These are phyloP conservation scores for Lasioglossum vierecki DNA, from an alignment of 2,888 invertebrate species.

Conservation along the genomic window DNA sequence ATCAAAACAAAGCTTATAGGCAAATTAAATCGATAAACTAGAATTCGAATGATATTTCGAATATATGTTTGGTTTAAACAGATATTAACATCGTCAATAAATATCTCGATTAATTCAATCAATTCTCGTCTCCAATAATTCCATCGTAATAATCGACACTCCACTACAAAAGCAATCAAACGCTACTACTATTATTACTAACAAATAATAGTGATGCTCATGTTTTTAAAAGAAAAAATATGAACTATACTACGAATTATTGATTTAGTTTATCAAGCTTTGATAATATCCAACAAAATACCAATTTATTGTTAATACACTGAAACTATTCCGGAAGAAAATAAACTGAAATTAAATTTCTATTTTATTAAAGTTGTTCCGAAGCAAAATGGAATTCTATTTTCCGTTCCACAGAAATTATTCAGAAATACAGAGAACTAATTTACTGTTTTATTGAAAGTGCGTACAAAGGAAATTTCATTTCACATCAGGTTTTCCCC, in stretches of 20 bases:
- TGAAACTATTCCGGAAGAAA: background rate
- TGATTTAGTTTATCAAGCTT: background rate
- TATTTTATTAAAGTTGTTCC: background rate
- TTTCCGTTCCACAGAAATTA: background rate
- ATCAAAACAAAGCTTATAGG: background rate
- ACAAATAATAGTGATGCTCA: background rate
- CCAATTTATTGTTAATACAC: background rate
- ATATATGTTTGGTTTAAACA: background rate
- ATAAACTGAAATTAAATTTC: background rate
- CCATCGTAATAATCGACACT: background rate
- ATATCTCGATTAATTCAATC: background rate
- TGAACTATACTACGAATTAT: background rate
- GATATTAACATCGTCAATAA: background rate
- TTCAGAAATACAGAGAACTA: background rate
- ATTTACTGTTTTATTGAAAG: background rate
- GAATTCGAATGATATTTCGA: background rate
- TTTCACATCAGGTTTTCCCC: background rate
- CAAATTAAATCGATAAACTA: background rate
- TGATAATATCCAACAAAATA: background rate
- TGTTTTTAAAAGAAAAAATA: background rate
- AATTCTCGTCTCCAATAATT: background rate
- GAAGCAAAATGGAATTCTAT: background rate
- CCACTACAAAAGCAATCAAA: background rate
- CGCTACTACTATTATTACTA: background rate
- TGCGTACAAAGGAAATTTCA: background rate